Base-by-base conservation (phyloP, 2,113 vertebrate genomes). In the Oostethus manadensis region DNA sequence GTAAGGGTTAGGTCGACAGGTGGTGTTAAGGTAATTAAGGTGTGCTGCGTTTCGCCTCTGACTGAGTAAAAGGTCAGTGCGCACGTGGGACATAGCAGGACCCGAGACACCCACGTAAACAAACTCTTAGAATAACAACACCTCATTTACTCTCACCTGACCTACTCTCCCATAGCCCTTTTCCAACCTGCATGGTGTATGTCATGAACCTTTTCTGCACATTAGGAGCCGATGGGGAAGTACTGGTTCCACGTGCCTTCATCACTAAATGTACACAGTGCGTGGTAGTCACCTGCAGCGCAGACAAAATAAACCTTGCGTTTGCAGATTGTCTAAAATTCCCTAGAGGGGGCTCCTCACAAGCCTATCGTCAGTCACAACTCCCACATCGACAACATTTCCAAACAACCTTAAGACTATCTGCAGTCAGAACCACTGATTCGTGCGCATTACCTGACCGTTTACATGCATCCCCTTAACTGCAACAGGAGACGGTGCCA, bases 31-130 rank as follows among this genome's bases (percentile, higher is more conserved):
- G 59, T 85, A 81, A 83, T 82, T 71, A 81, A 64, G 62, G 35
- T 18, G 4, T 9, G 29, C 51, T 43, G 17, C 18, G 59, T 43
- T n/a, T 16, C 58, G 77, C 76, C 51, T 46, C 60, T 11, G n/a
- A 51, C 66, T 22, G 38, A 55, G 61, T 50, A 51, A 84, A 88
- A 76, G 83, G 78, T 83, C 83, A 86, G 62, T 66, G 57, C 69
- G 68, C 73, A 51, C 70, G 76, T 63, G 68, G 77, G 67, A 71
- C 68, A 20, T 68, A 35, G 76, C 47, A 26, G 69, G 62, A 57
- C 43, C 0, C 35, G 62, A 46, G 15, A 48, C 33, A 4, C 6
- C 43, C 47, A 22, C 53, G 56, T 57, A 48, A 17, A 43, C 26
- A 57, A 1, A 1, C 42, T 62, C 49, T 18, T 15, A 0, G 7